Evolutionary conservation across 2,888 invertebrate genomes (phyloP).

Genomic region (Tiliacea aurago): DNA sequence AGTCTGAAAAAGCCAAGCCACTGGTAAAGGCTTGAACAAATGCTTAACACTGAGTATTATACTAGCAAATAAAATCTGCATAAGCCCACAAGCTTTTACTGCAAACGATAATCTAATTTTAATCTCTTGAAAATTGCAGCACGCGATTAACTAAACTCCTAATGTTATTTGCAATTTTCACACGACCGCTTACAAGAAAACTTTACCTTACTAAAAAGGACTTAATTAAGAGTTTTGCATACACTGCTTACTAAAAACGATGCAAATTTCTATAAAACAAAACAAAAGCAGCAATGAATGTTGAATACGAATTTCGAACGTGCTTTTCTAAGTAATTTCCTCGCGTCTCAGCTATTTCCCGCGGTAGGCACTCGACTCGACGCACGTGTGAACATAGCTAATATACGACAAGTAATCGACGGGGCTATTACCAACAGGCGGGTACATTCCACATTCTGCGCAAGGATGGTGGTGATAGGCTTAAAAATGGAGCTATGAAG

Average conservation of each 20-base stretch:
- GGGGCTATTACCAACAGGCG: conserved; percentile 57
- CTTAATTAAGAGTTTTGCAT: not conserved
- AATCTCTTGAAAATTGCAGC: conserved; percentile 42
- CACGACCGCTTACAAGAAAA: conserved; percentile 1
- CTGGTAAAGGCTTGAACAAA: not conserved
- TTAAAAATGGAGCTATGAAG: conserved; percentile 41
- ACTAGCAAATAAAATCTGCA: conserved; percentile 24
- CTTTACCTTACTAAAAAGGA: not conserved
- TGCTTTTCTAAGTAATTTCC: conserved; percentile 42
- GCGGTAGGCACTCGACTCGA: conserved; percentile 27
- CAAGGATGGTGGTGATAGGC: conserved; percentile 45
- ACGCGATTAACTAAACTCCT: conserved; percentile 5
- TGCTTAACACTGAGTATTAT: not conserved
- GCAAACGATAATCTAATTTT: conserved; percentile 42
- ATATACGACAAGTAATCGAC: conserved; percentile 63
- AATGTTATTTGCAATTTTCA: conserved; percentile 24
- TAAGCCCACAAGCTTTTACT: conserved; percentile 21
- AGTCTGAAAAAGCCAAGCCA: not conserved
- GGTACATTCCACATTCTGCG: conserved; percentile 47
- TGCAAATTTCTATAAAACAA: not conserved
- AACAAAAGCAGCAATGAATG: conserved; percentile 25
- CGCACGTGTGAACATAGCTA: conserved; percentile 53
- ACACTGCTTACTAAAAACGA: not conserved
- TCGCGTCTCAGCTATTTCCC: conserved; percentile 39
- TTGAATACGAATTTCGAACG: not conserved